Base-by-base conservation (phyloP, 1,140 invertebrate genomes). In the Batillaria attramentaria region DNA sequence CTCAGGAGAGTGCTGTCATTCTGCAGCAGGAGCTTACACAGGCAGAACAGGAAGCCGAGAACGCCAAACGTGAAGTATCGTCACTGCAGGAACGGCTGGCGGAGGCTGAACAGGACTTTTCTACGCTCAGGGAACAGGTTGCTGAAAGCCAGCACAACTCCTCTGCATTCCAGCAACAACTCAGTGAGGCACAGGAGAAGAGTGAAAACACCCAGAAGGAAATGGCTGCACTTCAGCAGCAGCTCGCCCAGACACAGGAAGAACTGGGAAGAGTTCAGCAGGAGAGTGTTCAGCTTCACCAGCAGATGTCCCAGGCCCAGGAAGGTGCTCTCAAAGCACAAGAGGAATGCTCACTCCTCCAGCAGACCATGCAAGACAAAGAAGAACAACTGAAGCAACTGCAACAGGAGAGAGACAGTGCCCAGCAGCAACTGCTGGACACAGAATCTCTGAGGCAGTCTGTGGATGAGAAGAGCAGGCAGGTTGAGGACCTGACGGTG, bases 391-490 rank as follows among this genome's bases (percentile, higher is more conserved):
- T 82, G 20, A 5, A 54, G 24, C 73, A 73, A 24, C 54, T 79
- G 20, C 42, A 46, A 20, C 16, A 74, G 66, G 65, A 76, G 31
- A 46, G 66, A n/a, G 72, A 78, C 8, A 13, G 31, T 35, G 24
- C 57, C 5, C 54, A 41, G 33, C 37, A 75, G 57, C 18, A 31
- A 2, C 20, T 50, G 20, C 13, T 57, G 41, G 73, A 75, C 31
- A 41, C 62, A n/a, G 73, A 75, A 39, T 60, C 73, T 41, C 20
- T 75, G 54, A 75, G 57, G 54, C 31, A 62, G 35, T 65, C 73
- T 5, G 73, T 75, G 33, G 35, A 75, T 16, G 73, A 75, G 73
- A 75, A 65, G 43, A 75, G 35, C 54, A 33, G 24, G 54, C 57
- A 54, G 4, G 73, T 75, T 3, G 54, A 75, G 37, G 8, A 75